These are phyloP conservation scores for Zophobas atratus DNA, from an alignment of 1,140 invertebrate species.

Conservation along the genomic window DNA sequence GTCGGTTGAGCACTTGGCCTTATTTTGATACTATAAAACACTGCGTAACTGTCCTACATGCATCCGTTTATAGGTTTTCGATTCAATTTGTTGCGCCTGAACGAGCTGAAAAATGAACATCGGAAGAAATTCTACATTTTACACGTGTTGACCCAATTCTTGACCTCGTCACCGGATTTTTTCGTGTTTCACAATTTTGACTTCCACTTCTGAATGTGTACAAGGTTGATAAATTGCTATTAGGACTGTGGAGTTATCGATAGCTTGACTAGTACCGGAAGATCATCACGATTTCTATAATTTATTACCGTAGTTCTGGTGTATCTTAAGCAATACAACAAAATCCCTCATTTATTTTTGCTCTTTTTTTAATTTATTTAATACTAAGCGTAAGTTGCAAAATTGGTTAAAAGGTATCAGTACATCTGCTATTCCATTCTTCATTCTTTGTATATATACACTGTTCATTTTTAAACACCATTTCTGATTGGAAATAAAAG, in stretches of 20 bases:
- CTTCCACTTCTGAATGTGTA: background rate
- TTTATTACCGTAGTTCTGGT: background rate
- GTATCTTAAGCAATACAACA: too few relatives aligned
- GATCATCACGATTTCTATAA: conserved; percentile 19
- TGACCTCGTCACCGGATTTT: conserved; percentile 34
- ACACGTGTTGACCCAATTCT: conserved; percentile 30
- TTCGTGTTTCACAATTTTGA: background rate
- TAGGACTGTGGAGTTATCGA: background rate
- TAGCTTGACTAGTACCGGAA: conserved; percentile 1
- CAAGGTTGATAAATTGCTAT: conserved; percentile 19
- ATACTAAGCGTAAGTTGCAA: too few relatives aligned
- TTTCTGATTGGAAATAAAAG: too few relatives aligned
- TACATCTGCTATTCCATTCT: too few relatives aligned
- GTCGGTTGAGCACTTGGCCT: conserved; percentile 13
- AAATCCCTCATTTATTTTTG: too few relatives aligned
- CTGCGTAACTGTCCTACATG: conserved; percentile 38
- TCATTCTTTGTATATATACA: too few relatives aligned
- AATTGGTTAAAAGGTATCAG: too few relatives aligned
- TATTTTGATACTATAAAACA: conserved; percentile 33
- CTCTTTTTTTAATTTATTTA: too few relatives aligned
- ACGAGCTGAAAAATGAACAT: conserved; percentile 23
- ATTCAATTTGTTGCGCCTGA: conserved; percentile 32
- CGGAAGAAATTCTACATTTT: conserved; percentile 20
- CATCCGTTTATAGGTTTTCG: conserved; percentile 35
- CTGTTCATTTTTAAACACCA: too few relatives aligned